phyloP scores from a whole-genome alignment of 2,888 invertebrate genomes.

The Lingula anatina region DNA sequence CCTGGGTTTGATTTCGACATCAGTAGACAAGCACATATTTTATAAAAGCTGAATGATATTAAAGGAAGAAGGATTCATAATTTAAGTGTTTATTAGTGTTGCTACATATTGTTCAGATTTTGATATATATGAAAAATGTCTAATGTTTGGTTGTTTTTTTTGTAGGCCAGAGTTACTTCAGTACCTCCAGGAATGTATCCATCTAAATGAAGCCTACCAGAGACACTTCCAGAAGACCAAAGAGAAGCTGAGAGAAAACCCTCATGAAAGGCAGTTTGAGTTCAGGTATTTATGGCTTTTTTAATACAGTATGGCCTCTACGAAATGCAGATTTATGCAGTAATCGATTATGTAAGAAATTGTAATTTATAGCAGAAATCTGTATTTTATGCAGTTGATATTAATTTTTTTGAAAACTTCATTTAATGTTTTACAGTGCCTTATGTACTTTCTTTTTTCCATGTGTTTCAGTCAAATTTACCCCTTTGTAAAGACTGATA shows the following conservation, averaged over 20 bases:
- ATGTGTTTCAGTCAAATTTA: not conserved
- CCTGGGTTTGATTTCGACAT: no score
- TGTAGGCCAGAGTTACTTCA: constrained; percentile 59
- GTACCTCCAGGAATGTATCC: constrained; percentile 80
- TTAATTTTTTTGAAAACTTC: not conserved
- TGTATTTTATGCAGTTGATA: not conserved
- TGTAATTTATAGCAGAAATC: not conserved
- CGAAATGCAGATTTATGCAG: no score
- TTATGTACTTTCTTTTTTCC: not conserved
- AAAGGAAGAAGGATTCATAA: not conserved
- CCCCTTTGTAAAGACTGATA: no score
- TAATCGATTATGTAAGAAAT: no score
- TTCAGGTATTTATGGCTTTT: constrained; percentile 58
- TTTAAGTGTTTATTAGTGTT: no score
- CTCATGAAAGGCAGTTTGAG: constrained; percentile 74
- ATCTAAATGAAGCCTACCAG: constrained; percentile 79
- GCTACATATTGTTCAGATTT: not conserved
- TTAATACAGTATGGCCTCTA: no score
- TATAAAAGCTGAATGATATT: not conserved
- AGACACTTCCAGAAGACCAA: constrained; percentile 66
- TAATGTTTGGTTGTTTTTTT: not conserved
- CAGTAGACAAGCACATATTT: no score
- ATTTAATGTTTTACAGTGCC: not conserved
- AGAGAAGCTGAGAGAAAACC: constrained; percentile 64
- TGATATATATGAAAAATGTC: not conserved